Evolutionary conservation across 2,113 vertebrate species (phyloP).

Genomic region (Chinchilla lanigera): DNA sequence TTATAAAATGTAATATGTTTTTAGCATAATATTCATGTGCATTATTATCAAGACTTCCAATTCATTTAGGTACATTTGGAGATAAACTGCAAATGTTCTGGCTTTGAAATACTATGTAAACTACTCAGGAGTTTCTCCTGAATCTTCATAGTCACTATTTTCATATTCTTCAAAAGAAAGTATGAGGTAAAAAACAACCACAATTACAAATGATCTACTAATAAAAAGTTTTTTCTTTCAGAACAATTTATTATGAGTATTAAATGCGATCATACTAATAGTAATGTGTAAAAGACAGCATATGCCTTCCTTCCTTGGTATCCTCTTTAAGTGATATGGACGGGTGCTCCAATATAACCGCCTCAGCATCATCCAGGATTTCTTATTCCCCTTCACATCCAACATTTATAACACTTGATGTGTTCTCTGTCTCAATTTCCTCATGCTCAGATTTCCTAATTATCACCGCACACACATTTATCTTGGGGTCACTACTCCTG

Average conservation of each 20-base stretch:
- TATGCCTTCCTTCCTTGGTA: neutral
- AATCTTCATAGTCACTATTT: neutral
- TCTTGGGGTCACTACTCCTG: neutral
- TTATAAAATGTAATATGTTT: neutral
- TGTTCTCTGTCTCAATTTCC: neutral
- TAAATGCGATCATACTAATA: neutral
- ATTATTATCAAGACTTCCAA: neutral
- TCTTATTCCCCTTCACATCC: neutral
- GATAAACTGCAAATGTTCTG: neutral
- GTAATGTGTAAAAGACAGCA: neutral
- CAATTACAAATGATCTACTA: neutral
- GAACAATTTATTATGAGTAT: neutral
- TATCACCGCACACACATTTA: neutral
- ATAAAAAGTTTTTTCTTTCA: neutral
- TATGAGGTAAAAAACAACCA: neutral
- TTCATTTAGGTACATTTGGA: neutral
- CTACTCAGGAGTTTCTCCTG: neutral
- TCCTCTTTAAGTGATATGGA: neutral
- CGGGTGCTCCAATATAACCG: neutral
- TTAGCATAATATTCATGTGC: neutral
- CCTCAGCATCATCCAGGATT: neutral
- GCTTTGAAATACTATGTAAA: neutral
- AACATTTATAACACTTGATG: neutral
- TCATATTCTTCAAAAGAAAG: conserved; percentile 3
- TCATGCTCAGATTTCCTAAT: neutral